Evolutionary conservation across 1,140 invertebrate species (phyloP).

Genomic region (Drosophila sp.): DNA sequence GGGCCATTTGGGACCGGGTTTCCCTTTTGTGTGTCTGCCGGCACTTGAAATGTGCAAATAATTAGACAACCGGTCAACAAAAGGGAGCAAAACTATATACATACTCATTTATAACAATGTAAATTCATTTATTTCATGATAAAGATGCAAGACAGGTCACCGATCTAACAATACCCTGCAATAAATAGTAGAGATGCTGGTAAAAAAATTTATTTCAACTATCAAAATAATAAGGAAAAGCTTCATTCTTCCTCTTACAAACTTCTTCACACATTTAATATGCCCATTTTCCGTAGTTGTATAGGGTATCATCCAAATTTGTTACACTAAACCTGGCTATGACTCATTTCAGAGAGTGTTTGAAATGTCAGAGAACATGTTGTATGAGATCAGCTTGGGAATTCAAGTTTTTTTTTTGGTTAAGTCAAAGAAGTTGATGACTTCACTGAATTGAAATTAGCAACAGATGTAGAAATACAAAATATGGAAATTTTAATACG

Average conservation of each 20-base stretch:
- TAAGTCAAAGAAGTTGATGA: constrained; percentile 1
- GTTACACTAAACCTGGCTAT: constrained; percentile 26
- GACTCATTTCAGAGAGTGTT: constrained; percentile 51
- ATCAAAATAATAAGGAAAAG: no score
- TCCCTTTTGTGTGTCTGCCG: constrained; percentile 35
- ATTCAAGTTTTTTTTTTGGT: constrained; percentile 39
- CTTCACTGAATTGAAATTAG: constrained; percentile 2
- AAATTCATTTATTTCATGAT: constrained; percentile 56
- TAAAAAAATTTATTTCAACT: no score
- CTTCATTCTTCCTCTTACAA: no score
- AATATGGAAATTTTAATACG: not conserved
- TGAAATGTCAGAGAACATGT: constrained; percentile 31
- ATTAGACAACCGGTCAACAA: constrained; percentile 42
- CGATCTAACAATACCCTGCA: not conserved
- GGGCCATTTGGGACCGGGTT: constrained; percentile 39
- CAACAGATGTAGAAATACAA: constrained; percentile 1
- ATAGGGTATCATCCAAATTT: not conserved
- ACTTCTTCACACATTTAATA: not conserved
- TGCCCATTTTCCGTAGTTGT: not conserved
- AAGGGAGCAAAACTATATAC: constrained; percentile 47
- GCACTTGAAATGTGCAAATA: constrained; percentile 75
- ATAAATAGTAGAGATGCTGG: not conserved
- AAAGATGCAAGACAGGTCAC: not conserved
- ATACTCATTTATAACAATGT: constrained; percentile 37
- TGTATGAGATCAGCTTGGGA: constrained; percentile 49